phyloP scores from a whole-genome alignment of 2,888 invertebrate species.

The Rhamphomyia laevipes region DNA sequence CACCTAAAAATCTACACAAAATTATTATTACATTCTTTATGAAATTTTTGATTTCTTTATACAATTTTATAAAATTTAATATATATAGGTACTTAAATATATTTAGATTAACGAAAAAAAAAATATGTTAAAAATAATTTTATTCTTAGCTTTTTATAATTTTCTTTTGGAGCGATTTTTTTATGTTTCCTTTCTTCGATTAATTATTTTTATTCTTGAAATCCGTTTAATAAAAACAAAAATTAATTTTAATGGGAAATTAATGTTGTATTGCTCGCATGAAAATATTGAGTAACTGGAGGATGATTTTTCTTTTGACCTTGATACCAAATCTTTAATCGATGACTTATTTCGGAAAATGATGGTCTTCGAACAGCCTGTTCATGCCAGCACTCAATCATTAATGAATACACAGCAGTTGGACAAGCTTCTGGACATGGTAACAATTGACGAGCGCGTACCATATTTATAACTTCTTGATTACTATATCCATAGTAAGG shows the following conservation, averaged over 20 bases:
- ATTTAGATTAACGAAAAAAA: too few relatives aligned
- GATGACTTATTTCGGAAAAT: constrained; percentile 81
- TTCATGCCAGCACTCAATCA: constrained; percentile 99
- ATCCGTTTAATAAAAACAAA: neutral
- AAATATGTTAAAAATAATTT: too few relatives aligned
- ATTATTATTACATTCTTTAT: neutral
- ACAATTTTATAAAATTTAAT: too few relatives aligned
- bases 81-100: too few relatives aligned
- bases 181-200: too few relatives aligned
- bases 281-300: constrained; percentile 19
- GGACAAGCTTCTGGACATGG: constrained; percentile 91
- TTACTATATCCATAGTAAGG: constrained; percentile 88
- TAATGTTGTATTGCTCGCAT: constrained; percentile 17
- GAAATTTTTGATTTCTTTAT: neutral
- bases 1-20: neutral
- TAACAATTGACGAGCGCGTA: constrained; percentile 83
- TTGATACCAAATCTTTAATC: constrained; percentile 64
- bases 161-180: too few relatives aligned
- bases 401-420: constrained; percentile 79
- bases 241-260: neutral
- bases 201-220: too few relatives aligned
- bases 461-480: constrained; percentile 96
- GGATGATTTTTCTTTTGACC: constrained; percentile 32
- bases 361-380: constrained; percentile 81
- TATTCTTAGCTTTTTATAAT: too few relatives aligned